Conservation (phyloP, 2,888 invertebrate genomes). For the Drosophila colorata region DNA sequence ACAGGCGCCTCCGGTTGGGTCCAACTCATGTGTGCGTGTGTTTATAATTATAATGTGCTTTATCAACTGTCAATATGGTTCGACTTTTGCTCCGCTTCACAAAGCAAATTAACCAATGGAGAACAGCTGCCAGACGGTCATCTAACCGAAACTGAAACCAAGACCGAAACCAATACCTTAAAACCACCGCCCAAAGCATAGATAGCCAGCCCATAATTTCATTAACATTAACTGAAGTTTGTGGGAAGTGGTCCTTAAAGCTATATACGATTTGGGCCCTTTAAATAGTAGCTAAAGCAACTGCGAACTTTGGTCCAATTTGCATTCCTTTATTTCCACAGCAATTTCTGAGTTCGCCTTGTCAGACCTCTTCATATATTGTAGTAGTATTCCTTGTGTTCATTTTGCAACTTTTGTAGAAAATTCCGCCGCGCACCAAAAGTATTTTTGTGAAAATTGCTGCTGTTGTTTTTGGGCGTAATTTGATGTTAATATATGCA, state of each 20-base stretch:
- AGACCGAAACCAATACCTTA: conserved; percentile 23
- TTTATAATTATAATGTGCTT: conserved; percentile 52
- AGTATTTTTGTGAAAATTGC: conserved; percentile 32
- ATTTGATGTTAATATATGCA: conserved; percentile 76
- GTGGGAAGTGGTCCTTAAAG: conserved; percentile 20
- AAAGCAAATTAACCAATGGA: conserved; percentile 45
- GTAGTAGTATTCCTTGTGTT: conserved; percentile 5
- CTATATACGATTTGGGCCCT: background rate
- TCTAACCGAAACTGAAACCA: conserved; percentile 46
- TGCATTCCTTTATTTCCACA: conserved; percentile 44
- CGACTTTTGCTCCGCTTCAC: conserved; percentile 43
- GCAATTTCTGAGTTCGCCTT: conserved; percentile 20
- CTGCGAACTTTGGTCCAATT: conserved; percentile 11
- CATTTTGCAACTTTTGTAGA: conserved; percentile 32
- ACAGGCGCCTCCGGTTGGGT: background rate
- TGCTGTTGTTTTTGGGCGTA: conserved; percentile 44
- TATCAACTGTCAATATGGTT: conserved; percentile 60
- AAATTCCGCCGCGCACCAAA: conserved; percentile 48
- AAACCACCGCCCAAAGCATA: conserved; percentile 8
- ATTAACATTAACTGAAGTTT: conserved; percentile 22
- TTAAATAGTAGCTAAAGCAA: conserved; percentile 13
- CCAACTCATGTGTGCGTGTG: background rate
- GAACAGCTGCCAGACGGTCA: conserved; percentile 36
- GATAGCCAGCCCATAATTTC: conserved; percentile 17
- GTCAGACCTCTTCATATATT: conserved; percentile 10